These are phyloP conservation scores for Squalus acanthias DNA, from an alignment of 2,797 vertebrate genomes.

Conservation along the genomic window DNA sequence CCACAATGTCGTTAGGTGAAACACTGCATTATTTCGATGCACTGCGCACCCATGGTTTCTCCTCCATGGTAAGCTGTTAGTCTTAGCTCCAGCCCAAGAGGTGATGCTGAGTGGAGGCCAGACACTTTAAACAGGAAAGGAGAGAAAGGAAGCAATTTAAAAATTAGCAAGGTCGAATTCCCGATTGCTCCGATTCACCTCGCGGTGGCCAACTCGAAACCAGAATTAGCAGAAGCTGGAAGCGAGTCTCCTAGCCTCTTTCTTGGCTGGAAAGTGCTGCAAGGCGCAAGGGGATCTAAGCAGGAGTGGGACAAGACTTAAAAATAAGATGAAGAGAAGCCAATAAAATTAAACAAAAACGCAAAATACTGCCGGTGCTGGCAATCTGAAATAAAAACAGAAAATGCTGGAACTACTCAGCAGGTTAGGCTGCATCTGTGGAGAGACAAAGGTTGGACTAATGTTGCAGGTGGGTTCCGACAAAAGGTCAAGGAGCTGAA, in stretches of 20 bases:
- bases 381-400: neutral
- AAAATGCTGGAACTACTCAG: neutral
- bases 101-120: slow-evolving; percentile 16
- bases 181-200: neutral
- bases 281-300: neutral
- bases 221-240: neutral
- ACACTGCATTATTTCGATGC: neutral
- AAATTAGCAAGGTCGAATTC: slow-evolving; percentile 6
- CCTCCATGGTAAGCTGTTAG: neutral
- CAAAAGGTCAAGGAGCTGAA: neutral
- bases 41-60: neutral
- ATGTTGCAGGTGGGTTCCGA: neutral
- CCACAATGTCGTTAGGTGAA: neutral
- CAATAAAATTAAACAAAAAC: slow-evolving; percentile 14
- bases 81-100: neutral
- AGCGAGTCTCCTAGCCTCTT: neutral
- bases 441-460: neutral
- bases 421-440: neutral
- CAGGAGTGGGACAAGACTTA: neutral
- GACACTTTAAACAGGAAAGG: slow-evolving; percentile 10
- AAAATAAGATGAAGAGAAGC: slow-evolving; percentile 11
- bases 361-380: neutral
- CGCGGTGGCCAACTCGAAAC: neutral
- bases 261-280: neutral
- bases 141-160: slow-evolving; percentile 24